Evolutionary conservation across 2,113 vertebrate genomes (phyloP).

Genomic region (Ctenodactylus gundi): DNA sequence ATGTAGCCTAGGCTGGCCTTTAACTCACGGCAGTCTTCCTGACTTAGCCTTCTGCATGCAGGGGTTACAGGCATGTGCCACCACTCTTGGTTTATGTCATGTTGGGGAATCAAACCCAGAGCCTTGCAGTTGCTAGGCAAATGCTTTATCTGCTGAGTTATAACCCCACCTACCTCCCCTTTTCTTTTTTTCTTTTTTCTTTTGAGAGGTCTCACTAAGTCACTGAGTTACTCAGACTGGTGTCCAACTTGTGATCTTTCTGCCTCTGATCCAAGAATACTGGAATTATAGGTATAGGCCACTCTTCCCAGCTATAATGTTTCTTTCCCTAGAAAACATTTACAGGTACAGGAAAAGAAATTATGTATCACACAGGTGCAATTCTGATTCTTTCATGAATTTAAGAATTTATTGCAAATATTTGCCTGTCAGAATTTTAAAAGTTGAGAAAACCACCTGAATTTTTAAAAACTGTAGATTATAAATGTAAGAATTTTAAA

Average conservation of each 20-base stretch:
- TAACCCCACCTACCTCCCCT: background rate
- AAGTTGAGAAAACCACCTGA: background rate
- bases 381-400: background rate
- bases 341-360: background rate
- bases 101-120: too few species aligned
- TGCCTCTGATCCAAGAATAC: background rate
- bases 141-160: too few species aligned
- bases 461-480: constrained; percentile 1
- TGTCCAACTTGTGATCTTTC: background rate
- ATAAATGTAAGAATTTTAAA: background rate
- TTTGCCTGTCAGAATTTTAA: constrained; percentile 1
- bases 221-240: background rate
- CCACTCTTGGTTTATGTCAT: background rate
- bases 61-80: too few species aligned
- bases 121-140: too few species aligned
- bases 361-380: background rate
- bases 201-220: background rate
- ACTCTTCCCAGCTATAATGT: background rate
- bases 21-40: too few species aligned
- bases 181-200: too few species aligned
- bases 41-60: too few species aligned
- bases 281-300: background rate
- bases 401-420: background rate
- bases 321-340: background rate
- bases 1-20: too few species aligned